Evolutionary conservation across 2,888 invertebrate genomes (phyloP).

Genomic region (Brenthis daphne): DNA sequence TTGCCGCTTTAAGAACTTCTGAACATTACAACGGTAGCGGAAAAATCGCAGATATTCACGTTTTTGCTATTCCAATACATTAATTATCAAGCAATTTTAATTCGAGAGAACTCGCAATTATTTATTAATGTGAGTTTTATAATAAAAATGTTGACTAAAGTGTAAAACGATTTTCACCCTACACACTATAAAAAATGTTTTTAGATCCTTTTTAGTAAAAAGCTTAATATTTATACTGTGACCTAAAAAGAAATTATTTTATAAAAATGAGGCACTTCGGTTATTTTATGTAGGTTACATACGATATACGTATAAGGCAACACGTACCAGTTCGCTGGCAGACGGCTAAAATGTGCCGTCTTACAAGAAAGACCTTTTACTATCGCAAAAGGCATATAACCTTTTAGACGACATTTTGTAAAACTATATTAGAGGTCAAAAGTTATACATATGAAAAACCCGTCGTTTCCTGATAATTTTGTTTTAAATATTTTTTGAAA

Average conservation of each 20-base stretch:
- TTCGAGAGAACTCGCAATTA: no score
- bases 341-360: slow-evolving; percentile 14
- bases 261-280: background rate
- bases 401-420: slow-evolving; percentile 18
- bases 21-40: slow-evolving; percentile 5
- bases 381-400: slow-evolving; percentile 15
- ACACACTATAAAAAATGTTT: background rate
- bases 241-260: slow-evolving; percentile 1
- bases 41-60: background rate
- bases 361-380: slow-evolving; percentile 15
- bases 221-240: background rate
- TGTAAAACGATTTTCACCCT: background rate
- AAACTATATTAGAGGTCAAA: background rate
- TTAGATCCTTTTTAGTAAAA: slow-evolving; percentile 1
- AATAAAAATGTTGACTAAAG: background rate
- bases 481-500: no score
- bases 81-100: background rate
- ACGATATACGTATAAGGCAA: background rate
- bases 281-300: slow-evolving; percentile 12
- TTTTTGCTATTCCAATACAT: background rate
- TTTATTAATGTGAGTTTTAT: no score
- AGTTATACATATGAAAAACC: background rate
- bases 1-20: slow-evolving; percentile 13
- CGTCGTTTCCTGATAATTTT: no score
- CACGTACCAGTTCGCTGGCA: slow-evolving; percentile 4